Evolutionary conservation across 2,888 invertebrate genomes (phyloP).

Genomic region (Tachina fera): DNA sequence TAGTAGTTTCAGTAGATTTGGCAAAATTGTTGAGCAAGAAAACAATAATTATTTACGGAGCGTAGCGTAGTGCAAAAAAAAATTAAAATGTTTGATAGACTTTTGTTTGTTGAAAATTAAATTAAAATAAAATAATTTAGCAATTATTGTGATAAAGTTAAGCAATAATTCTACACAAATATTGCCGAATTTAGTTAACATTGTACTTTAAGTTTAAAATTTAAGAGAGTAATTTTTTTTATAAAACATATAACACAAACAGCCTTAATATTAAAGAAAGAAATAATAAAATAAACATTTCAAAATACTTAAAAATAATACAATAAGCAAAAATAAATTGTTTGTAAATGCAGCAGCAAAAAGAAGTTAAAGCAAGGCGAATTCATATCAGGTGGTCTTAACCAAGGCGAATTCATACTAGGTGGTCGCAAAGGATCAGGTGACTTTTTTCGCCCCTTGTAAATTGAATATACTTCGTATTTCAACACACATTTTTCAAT

Average conservation of each 20-base stretch:
- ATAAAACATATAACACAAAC: conserved; percentile 76
- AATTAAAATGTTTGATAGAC: conserved; percentile 45
- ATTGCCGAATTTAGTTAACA: conserved; percentile 25
- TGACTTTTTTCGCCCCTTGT: too few species aligned
- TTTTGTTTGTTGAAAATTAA: conserved; percentile 31
- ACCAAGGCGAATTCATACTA: too few species aligned
- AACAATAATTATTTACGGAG: conserved; percentile 47
- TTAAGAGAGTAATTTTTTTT: conserved; percentile 6
- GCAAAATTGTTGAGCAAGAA: conserved; percentile 42
- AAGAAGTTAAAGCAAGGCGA: conserved; percentile 20
- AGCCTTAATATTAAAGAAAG: conserved; percentile 74
- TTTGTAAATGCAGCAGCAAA: conserved; percentile 42
- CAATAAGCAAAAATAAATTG: conserved; percentile 48
- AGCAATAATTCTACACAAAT: conserved; percentile 42
- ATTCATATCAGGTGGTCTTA: too few species aligned
- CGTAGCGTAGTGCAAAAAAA: conserved; percentile 59
- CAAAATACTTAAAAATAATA: neutral
- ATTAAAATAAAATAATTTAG: conserved; percentile 63
- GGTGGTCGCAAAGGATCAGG: too few species aligned
- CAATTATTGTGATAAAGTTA: conserved; percentile 66
- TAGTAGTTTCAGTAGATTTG: conserved; percentile 21
- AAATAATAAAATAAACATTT: conserved; percentile 47
- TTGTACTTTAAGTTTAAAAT: neutral
- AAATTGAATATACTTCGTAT: too few species aligned
- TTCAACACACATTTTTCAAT: too few species aligned